Conservation (phyloP, 1,140 invertebrate genomes). For the Cydia fagiglandana region DNA sequence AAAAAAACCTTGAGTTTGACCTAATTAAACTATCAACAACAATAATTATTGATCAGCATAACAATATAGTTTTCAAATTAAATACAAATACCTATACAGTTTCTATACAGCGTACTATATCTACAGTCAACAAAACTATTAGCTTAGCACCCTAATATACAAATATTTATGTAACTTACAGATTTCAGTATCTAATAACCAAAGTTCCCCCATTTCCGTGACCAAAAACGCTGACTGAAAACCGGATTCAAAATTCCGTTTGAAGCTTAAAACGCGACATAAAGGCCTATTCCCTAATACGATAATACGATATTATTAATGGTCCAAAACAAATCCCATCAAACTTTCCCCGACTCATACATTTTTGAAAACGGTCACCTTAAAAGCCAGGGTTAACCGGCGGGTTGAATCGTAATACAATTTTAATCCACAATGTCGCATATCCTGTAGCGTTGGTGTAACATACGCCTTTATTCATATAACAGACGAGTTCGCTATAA, state of each 20-base stretch:
- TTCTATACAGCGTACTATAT: no score
- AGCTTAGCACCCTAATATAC: neutral
- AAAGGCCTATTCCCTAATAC: neutral
- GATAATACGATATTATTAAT: neutral
- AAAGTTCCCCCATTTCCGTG: neutral
- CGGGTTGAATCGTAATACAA: neutral
- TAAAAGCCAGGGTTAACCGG: neutral
- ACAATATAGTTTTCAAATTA: no score
- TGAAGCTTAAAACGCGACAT: constrained; percentile 1
- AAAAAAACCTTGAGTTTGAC: no score
- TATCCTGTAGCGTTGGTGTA: neutral
- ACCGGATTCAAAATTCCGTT: neutral
- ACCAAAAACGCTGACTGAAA: neutral
- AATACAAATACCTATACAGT: no score
- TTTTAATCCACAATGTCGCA: neutral
- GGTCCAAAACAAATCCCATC: constrained; percentile 12
- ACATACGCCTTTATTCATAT: neutral
- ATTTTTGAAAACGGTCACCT: constrained; percentile 29
- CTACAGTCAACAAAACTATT: no score
- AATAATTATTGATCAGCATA: no score
- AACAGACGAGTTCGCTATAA: neutral
- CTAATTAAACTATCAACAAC: no score
- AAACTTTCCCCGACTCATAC: constrained; percentile 9
- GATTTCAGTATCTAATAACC: neutral
- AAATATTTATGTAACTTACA: neutral